Conservation (phyloP, 2,113 vertebrate genomes). For the Mellivora capensis region DNA sequence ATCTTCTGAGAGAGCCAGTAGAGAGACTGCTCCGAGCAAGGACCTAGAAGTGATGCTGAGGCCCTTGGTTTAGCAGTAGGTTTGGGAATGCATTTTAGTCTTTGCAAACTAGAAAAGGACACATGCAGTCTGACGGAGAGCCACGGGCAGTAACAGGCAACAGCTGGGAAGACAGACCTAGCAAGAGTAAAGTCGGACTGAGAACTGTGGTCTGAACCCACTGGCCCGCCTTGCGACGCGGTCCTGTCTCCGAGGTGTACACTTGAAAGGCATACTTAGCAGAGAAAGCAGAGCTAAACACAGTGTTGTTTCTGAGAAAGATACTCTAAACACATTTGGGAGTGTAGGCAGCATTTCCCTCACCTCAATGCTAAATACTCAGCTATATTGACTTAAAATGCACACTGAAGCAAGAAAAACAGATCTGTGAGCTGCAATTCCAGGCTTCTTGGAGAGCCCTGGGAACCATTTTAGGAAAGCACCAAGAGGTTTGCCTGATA, state of each 20-base stretch:
- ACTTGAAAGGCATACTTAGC: slow-evolving; percentile 49
- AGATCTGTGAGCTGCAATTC: slow-evolving; percentile 76
- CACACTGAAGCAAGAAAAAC: slow-evolving; percentile 78
- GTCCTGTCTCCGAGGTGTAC: slow-evolving; percentile 56
- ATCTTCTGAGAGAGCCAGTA: slow-evolving; percentile 79
- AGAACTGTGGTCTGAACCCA: slow-evolving; percentile 72
- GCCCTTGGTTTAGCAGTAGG: slow-evolving; percentile 59
- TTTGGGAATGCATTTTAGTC: slow-evolving; percentile 66
- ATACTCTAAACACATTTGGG: slow-evolving; percentile 70
- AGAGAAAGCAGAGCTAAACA: slow-evolving; percentile 78
- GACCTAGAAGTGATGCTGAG: slow-evolving; percentile 75
- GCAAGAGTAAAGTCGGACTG: slow-evolving; percentile 72
- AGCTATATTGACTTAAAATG: slow-evolving; percentile 69
- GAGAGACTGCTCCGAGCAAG: slow-evolving; percentile 75
- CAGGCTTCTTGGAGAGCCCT: slow-evolving; percentile 69
- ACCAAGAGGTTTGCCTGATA: slow-evolving; percentile 80
- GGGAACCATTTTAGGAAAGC: slow-evolving; percentile 75
- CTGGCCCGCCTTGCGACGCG: slow-evolving; percentile 62
- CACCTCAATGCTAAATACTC: slow-evolving; percentile 78
- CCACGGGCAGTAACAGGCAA: slow-evolving; percentile 71
- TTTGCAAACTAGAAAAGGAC: slow-evolving; percentile 67
- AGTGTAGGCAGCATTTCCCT: slow-evolving; percentile 74
- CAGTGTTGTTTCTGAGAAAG: slow-evolving; percentile 73
- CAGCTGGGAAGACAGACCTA: slow-evolving; percentile 75
- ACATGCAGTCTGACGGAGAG: slow-evolving; percentile 76